Evolutionary conservation across 2,797 vertebrate genomes (phyloP).

Genomic region (Pseudochirops cupreus): DNA sequence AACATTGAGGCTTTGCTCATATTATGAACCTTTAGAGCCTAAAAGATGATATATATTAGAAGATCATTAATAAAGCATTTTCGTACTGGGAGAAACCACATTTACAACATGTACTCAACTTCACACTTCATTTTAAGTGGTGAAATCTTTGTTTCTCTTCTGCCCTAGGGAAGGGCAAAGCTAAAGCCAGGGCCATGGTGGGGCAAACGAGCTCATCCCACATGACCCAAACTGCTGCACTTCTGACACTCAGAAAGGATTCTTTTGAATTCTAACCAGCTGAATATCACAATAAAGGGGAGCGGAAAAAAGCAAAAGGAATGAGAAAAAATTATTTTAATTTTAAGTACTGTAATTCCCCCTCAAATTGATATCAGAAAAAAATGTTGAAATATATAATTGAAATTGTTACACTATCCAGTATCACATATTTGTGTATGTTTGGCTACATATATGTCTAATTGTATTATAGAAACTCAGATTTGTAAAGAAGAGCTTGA

Average conservation of each 20-base stretch:
- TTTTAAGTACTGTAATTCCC: fast-evolving
- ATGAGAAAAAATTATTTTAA: not conserved
- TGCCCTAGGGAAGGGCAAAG: not conserved
- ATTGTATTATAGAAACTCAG: not conserved
- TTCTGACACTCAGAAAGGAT: not conserved
- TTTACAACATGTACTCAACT: not conserved
- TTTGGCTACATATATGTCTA: fast-evolving
- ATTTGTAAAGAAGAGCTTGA: not conserved
- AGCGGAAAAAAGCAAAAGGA: not conserved
- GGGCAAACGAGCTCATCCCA: not conserved
- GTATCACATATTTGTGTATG: not conserved
- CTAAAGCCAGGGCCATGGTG: not conserved
- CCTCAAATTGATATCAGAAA: not conserved
- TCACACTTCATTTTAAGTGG: not conserved
- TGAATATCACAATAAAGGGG: too few relatives aligned
- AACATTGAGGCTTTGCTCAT: slow-evolving; percentile 65
- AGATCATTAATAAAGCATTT: slow-evolving; percentile 55
- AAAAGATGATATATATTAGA: slow-evolving; percentile 37
- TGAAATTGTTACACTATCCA: fast-evolving
- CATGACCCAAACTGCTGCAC: not conserved
- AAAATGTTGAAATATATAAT: not conserved
- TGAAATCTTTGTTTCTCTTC: not conserved
- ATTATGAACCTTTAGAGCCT: slow-evolving; percentile 44
- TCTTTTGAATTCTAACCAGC: not conserved
- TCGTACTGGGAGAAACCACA: slow-evolving; percentile 31